These are phyloP conservation scores for Miichthys miiuy DNA, from an alignment of 2,797 vertebrate genomes.

Conservation along the genomic window DNA sequence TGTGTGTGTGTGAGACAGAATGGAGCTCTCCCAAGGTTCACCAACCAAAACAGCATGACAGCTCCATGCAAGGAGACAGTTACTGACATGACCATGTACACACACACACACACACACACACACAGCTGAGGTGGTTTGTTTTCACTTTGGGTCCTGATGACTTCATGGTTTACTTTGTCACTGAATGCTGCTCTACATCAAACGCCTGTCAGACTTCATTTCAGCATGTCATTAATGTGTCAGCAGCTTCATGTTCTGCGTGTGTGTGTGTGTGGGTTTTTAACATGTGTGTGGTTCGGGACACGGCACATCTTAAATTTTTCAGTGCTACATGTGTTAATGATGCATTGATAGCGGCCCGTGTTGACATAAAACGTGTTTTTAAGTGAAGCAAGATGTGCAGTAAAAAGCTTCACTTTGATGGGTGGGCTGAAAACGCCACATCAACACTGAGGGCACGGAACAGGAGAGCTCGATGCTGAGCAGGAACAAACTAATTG, in stretches of 20 bases:
- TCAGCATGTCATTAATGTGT: slow-evolving; percentile 30
- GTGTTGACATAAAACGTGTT: slow-evolving; percentile 37
- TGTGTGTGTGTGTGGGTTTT: too few relatives aligned
- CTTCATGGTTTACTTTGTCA: slow-evolving; percentile 60
- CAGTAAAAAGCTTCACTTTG: slow-evolving; percentile 23
- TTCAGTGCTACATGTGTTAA: slow-evolving; percentile 52
- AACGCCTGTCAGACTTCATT: slow-evolving; percentile 39
- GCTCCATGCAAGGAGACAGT: slow-evolving; percentile 6
- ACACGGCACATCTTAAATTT: slow-evolving; percentile 14
- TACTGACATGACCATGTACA: background rate
- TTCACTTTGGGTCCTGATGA: slow-evolving; percentile 46
- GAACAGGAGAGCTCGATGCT: background rate
- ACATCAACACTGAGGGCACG: slow-evolving; percentile 26
- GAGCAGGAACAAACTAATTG: background rate
- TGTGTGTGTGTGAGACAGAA: slow-evolving; percentile 1
- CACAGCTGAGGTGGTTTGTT: slow-evolving; percentile 45
- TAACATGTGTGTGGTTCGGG: background rate
- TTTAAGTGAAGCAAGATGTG: slow-evolving; percentile 59
- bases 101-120: slow-evolving; percentile 10
- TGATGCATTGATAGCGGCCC: slow-evolving; percentile 37
- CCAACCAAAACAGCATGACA: slow-evolving; percentile 31
- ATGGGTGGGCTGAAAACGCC: slow-evolving; percentile 27
- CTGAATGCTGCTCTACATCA: slow-evolving; percentile 47
- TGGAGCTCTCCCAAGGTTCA: slow-evolving; percentile 34
- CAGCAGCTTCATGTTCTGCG: slow-evolving; percentile 25